phyloP scores from a whole-genome alignment of 2,113 vertebrate species.

The Halcyon senegalensis region DNA sequence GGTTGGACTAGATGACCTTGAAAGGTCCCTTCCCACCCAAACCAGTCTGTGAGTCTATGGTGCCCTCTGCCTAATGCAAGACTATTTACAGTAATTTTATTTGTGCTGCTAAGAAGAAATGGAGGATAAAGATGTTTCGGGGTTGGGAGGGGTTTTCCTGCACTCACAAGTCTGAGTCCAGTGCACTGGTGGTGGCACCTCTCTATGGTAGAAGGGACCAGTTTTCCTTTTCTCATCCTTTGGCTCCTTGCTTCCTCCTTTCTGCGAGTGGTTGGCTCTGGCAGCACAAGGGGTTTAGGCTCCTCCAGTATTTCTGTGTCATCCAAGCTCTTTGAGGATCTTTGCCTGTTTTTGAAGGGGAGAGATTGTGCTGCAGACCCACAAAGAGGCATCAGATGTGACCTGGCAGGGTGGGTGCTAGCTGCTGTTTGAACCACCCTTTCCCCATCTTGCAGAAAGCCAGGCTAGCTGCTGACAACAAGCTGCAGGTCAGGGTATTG shows the following conservation, averaged over 20 bases:
- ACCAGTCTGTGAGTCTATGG: no score
- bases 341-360: background rate
- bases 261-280: background rate
- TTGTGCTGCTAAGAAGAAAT: background rate
- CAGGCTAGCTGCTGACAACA: background rate
- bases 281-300: no score
- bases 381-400: rapidly evolving
- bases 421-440: background rate
- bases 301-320: background rate
- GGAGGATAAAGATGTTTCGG: background rate
- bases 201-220: background rate
- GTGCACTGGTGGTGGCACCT: background rate
- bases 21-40: no score
- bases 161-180: background rate
- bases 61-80: background rate
- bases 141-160: background rate
- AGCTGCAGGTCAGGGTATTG: background rate
- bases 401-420: background rate
- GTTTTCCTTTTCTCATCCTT: background rate
- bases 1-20: no score
- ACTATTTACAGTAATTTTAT: background rate
- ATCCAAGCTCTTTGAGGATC: background rate
- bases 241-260: background rate
- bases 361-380: background rate
- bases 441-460: background rate